Evolutionary conservation across 30 jellyfish, hydroid and myxozoan species (phyloP), one percentile per base, ranked within the genome.

Genomic region (Aurelia coerulea): DNA sequence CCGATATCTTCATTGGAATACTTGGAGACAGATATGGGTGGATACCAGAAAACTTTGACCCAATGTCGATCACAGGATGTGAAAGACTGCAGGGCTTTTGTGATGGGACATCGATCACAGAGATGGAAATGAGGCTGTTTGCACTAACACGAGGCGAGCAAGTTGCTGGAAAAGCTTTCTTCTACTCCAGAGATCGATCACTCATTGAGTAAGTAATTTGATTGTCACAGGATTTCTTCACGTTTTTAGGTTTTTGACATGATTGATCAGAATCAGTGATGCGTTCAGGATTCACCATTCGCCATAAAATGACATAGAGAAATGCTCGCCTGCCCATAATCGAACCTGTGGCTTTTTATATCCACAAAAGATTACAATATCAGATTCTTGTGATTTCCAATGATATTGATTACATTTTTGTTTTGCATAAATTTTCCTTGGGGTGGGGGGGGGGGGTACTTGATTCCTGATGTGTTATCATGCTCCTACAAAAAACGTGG

Each of bases 1-100:
- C 99, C 8, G 99, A 94, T 73, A 73, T 94, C 13, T 94, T 94
- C 71, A 92, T 94, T 59, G 97, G 99, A 23, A 77, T 94, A 11
- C 68, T 94, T 42, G 99, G 99, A 31, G 87, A 72, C 13, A 88
- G 99, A 70, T 94, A 88, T 79, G 99, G 99, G 10, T 94, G 97
- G 97, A 58, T 79, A 4, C 99, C 99, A 14, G 68, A 58, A n/a
- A 46, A 68, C 35, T 71, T 90, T 71, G 84, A 66, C 59, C 53
- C 65, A 31, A 59, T 62, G n/a, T 72, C 65, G 69, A 64, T 75
- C 13, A 78, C 90, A 18, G 99, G 84, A 39, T 59, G 91, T n/a
- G 98, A 76, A 56, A 76, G 97, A 79, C 86, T 94, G 46, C 82
- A 74, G 12, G 85, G 74, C 37, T 60, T 49, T 65, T 75, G 86